Evolutionary conservation across 2,888 invertebrate species (phyloP).

Genomic region (Julus scandinavius): DNA sequence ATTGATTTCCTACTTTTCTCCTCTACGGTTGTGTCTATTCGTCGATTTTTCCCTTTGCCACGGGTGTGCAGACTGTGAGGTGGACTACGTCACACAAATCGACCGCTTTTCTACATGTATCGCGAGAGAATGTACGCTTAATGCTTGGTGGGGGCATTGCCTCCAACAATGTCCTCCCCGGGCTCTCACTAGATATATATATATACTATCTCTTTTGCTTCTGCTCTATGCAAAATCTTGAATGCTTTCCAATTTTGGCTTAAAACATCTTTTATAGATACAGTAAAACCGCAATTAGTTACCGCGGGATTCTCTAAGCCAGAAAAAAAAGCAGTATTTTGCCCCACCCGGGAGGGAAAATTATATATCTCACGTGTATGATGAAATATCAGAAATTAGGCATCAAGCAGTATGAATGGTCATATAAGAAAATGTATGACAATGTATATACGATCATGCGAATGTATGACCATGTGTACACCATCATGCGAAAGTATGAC

Average conservation of each 20-base stretch:
- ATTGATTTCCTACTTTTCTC: slow-evolving; percentile 25
- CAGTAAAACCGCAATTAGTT: background rate
- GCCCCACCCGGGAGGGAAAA: too few species aligned
- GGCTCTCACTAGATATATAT: background rate
- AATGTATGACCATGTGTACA: too few species aligned
- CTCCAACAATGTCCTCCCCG: background rate
- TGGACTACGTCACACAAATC: slow-evolving; percentile 32
- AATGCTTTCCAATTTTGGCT: slow-evolving; percentile 12
- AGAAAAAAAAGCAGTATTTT: background rate
- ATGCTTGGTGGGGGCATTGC: background rate
- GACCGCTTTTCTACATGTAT: slow-evolving; percentile 6
- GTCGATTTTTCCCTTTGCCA: background rate
- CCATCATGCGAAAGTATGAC: too few species aligned
- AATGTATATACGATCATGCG: too few species aligned
- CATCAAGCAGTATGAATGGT: too few species aligned
- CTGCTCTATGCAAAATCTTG: background rate
- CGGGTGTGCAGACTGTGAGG: background rate
- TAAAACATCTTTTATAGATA: background rate
- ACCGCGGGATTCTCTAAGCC: background rate
- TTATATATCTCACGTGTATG: too few species aligned
- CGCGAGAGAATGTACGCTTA: background rate
- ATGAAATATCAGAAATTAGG: too few species aligned
- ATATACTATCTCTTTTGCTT: background rate
- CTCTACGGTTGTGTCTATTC: background rate
- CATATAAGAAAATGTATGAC: too few species aligned